Percentiles rank a stretch among this genome's conserved stretches.
Evolutionary conservation across 1,140 invertebrate species (phyloP).

Genomic region (Andricus grossulariae): DNA sequence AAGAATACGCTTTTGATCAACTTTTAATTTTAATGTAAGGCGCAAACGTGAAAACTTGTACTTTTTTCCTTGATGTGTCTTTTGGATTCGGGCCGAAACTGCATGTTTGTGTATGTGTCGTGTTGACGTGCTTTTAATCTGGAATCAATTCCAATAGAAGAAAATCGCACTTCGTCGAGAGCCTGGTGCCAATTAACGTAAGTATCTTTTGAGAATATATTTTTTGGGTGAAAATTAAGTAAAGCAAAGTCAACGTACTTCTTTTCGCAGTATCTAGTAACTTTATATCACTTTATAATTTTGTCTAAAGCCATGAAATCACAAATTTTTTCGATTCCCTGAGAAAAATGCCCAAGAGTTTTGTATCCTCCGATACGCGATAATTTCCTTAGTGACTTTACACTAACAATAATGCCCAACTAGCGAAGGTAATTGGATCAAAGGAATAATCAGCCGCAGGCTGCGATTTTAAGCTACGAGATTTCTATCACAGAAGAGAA

Average conservation of each 20-base stretch:
- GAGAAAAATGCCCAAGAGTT: slow-evolving; percentile 31
- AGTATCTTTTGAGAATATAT: slow-evolving; percentile 16
- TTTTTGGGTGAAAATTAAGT: background rate
- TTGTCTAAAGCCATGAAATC: slow-evolving; percentile 30
- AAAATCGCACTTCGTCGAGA: background rate
- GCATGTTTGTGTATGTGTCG: slow-evolving; percentile 56
- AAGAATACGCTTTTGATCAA: slow-evolving; percentile 74
- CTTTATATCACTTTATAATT: slow-evolving; percentile 21
- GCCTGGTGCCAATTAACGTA: background rate
- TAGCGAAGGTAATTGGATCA: background rate
- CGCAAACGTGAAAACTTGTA: slow-evolving; percentile 75
- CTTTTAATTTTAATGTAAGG: slow-evolving; percentile 74
- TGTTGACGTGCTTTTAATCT: slow-evolving; percentile 42
- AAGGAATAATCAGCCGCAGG: slow-evolving; percentile 6
- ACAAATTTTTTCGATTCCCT: slow-evolving; percentile 31
- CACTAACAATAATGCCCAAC: slow-evolving; percentile 27
- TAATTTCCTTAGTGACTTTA: slow-evolving; percentile 26
- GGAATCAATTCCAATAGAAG: background rate
- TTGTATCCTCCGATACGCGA: slow-evolving; percentile 16
- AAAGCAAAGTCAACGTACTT: background rate
- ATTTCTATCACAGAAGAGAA: background rate
- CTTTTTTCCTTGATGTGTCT: slow-evolving; percentile 74
- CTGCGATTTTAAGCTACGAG: background rate
- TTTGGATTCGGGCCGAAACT: slow-evolving; percentile 72
- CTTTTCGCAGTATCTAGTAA: slow-evolving; percentile 1